These are phyloP conservation scores for Heliconius melpomene DNA, from an alignment of 1,140 invertebrate genomes.

Conservation along the genomic window DNA sequence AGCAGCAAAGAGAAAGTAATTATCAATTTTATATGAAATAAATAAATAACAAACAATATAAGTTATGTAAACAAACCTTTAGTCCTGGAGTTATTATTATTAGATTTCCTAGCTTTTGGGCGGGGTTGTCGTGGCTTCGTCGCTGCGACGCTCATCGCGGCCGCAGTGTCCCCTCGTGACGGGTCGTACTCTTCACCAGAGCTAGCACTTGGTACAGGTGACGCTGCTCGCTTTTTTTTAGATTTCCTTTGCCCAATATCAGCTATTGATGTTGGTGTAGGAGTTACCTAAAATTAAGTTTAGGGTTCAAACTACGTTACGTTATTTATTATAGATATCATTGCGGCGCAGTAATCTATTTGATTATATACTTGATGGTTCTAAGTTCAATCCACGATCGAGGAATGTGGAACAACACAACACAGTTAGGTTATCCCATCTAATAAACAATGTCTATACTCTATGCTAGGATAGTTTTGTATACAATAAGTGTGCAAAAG, in stretches of 20 bases:
- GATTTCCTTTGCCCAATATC: conserved; percentile 70
- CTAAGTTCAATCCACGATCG: not conserved
- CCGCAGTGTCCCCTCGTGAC: conserved; percentile 58
- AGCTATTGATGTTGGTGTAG: conserved; percentile 61
- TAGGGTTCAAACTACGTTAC: not conserved
- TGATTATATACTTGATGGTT: not conserved
- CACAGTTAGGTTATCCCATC: no score
- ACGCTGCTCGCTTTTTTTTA: conserved; percentile 69
- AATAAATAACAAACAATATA: not conserved
- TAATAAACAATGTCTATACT: no score
- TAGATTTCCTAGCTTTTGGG: conserved; percentile 60
- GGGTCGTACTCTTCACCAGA: conserved; percentile 79
- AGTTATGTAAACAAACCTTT: conserved; percentile 45
- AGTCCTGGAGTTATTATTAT: conserved; percentile 66
- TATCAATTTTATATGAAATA: not conserved
- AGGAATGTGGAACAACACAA: no score
- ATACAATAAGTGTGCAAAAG: no score
- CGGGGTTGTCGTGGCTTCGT: conserved; percentile 61
- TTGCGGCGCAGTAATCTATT: not conserved
- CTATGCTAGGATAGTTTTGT: no score
- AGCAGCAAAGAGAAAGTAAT: not conserved
- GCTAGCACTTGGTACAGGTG: conserved; percentile 68
- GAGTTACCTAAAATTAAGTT: conserved; percentile 53
- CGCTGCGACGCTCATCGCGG: conserved; percentile 66
- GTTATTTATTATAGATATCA: not conserved